These are phyloP conservation scores for Oxytorus armatus DNA, from an alignment of 2,888 invertebrate genomes.

Conservation along the genomic window DNA sequence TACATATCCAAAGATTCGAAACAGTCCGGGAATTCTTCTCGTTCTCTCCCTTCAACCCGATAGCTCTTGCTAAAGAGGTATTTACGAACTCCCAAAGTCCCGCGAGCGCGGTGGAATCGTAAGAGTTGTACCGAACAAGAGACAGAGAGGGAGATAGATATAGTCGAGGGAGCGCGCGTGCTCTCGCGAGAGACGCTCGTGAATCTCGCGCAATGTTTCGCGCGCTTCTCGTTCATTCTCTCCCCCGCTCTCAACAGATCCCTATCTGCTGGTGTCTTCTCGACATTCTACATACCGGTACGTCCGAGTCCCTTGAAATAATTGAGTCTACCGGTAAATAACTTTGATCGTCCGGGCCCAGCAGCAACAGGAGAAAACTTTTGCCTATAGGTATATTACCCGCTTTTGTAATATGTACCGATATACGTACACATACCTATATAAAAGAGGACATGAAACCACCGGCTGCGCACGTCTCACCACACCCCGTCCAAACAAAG, in stretches of 20 bases:
- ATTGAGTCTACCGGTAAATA: constrained; percentile 69
- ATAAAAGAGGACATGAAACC: not conserved
- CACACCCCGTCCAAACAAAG: constrained; percentile 52
- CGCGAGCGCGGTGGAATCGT: constrained; percentile 33
- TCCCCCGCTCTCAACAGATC: constrained; percentile 57
- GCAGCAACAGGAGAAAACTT: constrained; percentile 45
- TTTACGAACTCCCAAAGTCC: constrained; percentile 66
- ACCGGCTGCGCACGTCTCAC: constrained; percentile 8
- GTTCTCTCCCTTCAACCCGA: constrained; percentile 48
- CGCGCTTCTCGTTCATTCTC: constrained; percentile 57
- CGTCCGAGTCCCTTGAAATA: constrained; percentile 66
- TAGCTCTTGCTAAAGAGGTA: constrained; percentile 62
- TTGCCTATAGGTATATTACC: constrained; percentile 14
- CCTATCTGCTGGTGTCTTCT: constrained; percentile 64
- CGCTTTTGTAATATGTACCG: not conserved
- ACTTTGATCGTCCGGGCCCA: constrained; percentile 54
- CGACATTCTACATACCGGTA: constrained; percentile 68
- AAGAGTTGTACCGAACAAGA: constrained; percentile 11
- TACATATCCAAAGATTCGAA: constrained; percentile 41
- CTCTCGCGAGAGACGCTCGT: constrained; percentile 55
- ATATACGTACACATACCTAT: not conserved
- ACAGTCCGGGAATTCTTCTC: constrained; percentile 59
- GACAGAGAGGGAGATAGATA: constrained; percentile 19
- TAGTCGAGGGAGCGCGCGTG: constrained; percentile 21
- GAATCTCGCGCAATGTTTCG: constrained; percentile 69